phyloP scores from a whole-genome alignment of 2,888 invertebrate species.

The Drosophila bunnanda region DNA sequence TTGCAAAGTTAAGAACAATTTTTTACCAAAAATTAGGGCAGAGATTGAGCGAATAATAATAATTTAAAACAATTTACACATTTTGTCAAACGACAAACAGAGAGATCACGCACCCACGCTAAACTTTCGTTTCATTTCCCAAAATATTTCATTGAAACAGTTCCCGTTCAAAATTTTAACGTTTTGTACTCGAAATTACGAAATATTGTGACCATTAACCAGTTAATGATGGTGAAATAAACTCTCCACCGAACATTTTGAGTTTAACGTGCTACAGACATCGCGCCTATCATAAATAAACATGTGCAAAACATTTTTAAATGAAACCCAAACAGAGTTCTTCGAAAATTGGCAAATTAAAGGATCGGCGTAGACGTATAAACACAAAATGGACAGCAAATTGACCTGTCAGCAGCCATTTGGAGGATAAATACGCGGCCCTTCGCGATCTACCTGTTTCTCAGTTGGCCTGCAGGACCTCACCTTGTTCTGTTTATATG shows the following conservation, averaged over 20 bases:
- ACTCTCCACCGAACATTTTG: conserved; percentile 41
- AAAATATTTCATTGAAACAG: not conserved
- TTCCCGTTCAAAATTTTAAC: not conserved
- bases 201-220: not conserved
- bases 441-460: conserved; percentile 54
- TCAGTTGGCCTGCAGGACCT: conserved; percentile 2
- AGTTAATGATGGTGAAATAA: not conserved
- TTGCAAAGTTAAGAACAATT: not conserved
- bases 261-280: conserved; percentile 48
- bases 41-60: too few relatives aligned
- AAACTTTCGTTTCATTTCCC: not conserved
- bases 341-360: conserved; percentile 55
- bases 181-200: not conserved
- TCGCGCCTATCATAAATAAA: conserved; percentile 73
- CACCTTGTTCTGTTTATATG: conserved; percentile 30
- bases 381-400: conserved; percentile 55
- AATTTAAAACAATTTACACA: too few relatives aligned
- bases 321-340: conserved; percentile 54
- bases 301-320: conserved; percentile 54
- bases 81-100: too few relatives aligned
- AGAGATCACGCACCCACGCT: not conserved
- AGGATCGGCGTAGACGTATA: conserved; percentile 37
- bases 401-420: conserved; percentile 76
- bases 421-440: conserved; percentile 33
- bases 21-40: not conserved